Percentiles rank a stretch among this genome's conserved stretches.
Conservation (phyloP, 1,140 invertebrate genomes). For the Aphidius gifuensis region DNA sequence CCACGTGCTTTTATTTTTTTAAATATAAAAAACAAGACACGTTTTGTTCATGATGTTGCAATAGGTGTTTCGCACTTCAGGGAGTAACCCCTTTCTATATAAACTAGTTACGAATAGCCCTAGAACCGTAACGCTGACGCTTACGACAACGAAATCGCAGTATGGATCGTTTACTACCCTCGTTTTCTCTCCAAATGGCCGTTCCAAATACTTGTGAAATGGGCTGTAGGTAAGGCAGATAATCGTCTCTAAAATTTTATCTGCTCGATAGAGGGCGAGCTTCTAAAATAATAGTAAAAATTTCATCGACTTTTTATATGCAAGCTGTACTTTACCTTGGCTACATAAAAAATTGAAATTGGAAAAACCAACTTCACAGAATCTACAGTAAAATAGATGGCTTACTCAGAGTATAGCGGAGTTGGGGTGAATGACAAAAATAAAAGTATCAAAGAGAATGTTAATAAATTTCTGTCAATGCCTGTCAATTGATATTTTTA, state of each 20-base stretch:
- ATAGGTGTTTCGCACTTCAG: constrained; percentile 56
- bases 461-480: neutral
- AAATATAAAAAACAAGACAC: constrained; percentile 22
- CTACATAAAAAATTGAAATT: no score
- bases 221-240: constrained; percentile 43
- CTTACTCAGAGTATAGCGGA: no score
- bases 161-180: constrained; percentile 51
- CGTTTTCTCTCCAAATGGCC: constrained; percentile 23
- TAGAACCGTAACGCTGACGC: constrained; percentile 58
- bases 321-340: neutral
- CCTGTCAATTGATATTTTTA: constrained; percentile 2
- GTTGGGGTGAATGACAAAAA: no score
- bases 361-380: no score
- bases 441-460: neutral
- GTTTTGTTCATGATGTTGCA: constrained; percentile 36
- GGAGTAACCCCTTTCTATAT: constrained; percentile 57
- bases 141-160: constrained; percentile 58
- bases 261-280: constrained; percentile 9
- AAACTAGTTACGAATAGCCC: constrained; percentile 55
- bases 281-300: no score
- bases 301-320: constrained; percentile 4
- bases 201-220: constrained; percentile 19
- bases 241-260: constrained; percentile 22
- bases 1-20: constrained; percentile 39
- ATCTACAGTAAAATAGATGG: no score